A percentile compares a stretch with the other conserved stretches of the same genome.
Conservation (phyloP, 1,140 invertebrate species). For the Drosophila triauraria region DNA sequence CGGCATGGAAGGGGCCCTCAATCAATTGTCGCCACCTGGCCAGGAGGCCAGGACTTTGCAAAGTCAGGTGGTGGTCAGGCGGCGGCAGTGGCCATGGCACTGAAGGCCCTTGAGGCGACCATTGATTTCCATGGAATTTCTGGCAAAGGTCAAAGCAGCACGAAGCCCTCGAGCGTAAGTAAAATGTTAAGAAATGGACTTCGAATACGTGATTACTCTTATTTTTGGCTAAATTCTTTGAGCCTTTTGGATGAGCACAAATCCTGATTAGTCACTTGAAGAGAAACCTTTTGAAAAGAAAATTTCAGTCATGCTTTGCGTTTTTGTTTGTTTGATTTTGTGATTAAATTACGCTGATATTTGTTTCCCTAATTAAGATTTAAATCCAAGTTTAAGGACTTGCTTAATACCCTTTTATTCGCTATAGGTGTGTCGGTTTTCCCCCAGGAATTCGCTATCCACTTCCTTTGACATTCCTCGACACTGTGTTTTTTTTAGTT, state of each 20-base stretch:
- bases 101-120: constrained; percentile 29
- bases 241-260: neutral
- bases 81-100: constrained; percentile 24
- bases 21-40: constrained; percentile 50
- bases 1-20: constrained; percentile 3
- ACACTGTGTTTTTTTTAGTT: constrained; percentile 13
- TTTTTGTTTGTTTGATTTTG: too few relatives aligned
- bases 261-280: neutral
- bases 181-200: constrained; percentile 5
- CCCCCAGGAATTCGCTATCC: neutral
- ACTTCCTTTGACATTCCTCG: constrained; percentile 9
- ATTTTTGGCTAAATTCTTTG: neutral
- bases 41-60: neutral
- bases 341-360: too few relatives aligned
- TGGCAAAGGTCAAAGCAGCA: constrained; percentile 43
- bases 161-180: constrained; percentile 12
- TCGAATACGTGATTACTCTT: constrained; percentile 1
- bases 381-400: neutral
- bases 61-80: constrained; percentile 5
- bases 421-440: neutral
- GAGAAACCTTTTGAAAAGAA: neutral
- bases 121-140: constrained; percentile 51
- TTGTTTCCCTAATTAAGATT: too few relatives aligned
- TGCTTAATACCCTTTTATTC: neutral
- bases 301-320: neutral